Conservation (phyloP, 2,888 invertebrate genomes). For the Mactromeris polynyma region DNA sequence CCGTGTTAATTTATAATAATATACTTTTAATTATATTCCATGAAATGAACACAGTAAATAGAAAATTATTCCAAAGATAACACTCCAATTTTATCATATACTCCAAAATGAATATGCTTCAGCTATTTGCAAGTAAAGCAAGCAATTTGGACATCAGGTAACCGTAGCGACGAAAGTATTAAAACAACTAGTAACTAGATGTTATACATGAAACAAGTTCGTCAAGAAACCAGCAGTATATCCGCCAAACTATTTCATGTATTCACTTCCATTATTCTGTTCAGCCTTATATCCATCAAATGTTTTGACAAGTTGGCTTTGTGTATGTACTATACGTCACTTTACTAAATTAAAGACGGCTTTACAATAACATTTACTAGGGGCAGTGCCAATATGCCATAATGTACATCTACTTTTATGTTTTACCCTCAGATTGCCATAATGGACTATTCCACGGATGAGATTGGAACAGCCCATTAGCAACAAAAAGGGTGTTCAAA, state of each 20-base stretch:
- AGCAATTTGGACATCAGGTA: neutral
- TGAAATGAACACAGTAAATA: too few species aligned
- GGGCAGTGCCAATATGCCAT: neutral
- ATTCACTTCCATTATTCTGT: slow-evolving; percentile 6
- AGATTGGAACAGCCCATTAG: neutral
- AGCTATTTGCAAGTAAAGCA: neutral
- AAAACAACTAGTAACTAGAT: neutral
- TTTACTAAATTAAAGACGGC: slow-evolving; percentile 11
- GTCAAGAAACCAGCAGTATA: neutral
- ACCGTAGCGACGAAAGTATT: neutral
- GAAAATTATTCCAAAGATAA: too few species aligned
- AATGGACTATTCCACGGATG: neutral
- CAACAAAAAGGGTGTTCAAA: neutral
- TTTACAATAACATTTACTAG: slow-evolving; percentile 6
- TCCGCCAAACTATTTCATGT: neutral
- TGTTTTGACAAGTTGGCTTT: slow-evolving; percentile 14
- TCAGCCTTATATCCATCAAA: neutral
- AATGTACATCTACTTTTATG: neutral
- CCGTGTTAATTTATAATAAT: too few species aligned
- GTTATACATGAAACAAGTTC: neutral
- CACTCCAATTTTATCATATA: too few species aligned
- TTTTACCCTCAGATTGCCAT: neutral
- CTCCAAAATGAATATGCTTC: too few species aligned
- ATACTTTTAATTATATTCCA: too few species aligned
- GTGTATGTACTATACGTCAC: slow-evolving; percentile 14